phyloP scores from a whole-genome alignment of 1,140 invertebrate species.

The Caenorhabditis briggsae region DNA sequence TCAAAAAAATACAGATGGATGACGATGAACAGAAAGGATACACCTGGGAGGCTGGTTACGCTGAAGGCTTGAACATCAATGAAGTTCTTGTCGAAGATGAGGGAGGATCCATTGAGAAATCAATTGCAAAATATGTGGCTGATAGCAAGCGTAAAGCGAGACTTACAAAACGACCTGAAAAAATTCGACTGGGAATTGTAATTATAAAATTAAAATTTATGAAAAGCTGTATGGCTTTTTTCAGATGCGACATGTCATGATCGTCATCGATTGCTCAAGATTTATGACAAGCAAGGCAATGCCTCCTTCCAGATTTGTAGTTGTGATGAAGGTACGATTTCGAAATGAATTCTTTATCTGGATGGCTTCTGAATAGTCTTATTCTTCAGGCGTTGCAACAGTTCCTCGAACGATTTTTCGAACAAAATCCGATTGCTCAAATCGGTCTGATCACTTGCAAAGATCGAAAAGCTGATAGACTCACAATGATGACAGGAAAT shows the following conservation, averaged over 20 bases:
- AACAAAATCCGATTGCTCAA: constrained; percentile 98
- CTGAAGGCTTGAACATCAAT: constrained; percentile 76
- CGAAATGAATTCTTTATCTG: too few species aligned
- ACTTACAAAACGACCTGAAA: constrained; percentile 77
- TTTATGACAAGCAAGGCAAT: constrained; percentile 93
- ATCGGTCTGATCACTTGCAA: constrained; percentile 90
- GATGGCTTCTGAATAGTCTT: not conserved
- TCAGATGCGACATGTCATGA: constrained; percentile 86
- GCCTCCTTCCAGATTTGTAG: constrained; percentile 88
- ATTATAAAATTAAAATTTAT: not conserved
- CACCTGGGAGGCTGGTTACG: constrained; percentile 80
- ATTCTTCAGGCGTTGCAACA: constrained; percentile 86
- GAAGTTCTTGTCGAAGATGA: constrained; percentile 80
- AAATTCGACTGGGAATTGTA: constrained; percentile 80
- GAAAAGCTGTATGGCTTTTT: constrained; percentile 57
- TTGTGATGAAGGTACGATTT: constrained; percentile 75
- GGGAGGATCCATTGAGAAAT: constrained; percentile 78
- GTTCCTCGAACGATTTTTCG: constrained; percentile 96
- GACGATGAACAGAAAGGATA: constrained; percentile 68
- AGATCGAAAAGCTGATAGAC: constrained; percentile 93
- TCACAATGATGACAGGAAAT: constrained; percentile 86
- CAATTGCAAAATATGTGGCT: constrained; percentile 78
- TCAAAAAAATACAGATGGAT: constrained; percentile 35
- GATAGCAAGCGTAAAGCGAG: constrained; percentile 78
- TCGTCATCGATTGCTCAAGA: constrained; percentile 92